Percentiles rank a stretch among this genome's conserved stretches.
Evolutionary conservation across 2,797 vertebrate genomes (phyloP).

Genomic region (Anisognathus igniventris): DNA sequence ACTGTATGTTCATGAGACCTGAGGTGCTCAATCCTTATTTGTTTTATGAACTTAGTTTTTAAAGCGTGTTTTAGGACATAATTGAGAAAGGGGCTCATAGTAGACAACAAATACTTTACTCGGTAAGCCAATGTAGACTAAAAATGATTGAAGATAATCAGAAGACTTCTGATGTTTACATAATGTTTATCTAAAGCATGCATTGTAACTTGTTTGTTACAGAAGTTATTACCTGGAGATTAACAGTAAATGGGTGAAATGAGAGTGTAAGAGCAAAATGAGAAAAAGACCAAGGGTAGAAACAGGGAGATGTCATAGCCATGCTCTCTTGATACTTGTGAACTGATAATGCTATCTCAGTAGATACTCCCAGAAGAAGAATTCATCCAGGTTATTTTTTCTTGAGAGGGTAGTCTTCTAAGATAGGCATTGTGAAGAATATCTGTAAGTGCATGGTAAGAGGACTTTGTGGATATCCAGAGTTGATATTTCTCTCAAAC

Average conservation of each 20-base stretch:
- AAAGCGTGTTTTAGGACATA: neutral
- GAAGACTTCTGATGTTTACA: neutral
- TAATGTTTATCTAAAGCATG: neutral
- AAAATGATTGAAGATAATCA: neutral
- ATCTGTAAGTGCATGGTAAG: neutral
- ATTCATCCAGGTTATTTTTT: conserved; percentile 26
- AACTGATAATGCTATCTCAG: neutral
- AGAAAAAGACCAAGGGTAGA: neutral
- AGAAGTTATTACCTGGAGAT: neutral
- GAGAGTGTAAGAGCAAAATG: neutral
- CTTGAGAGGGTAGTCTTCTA: neutral
- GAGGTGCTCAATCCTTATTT: neutral
- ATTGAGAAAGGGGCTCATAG: neutral
- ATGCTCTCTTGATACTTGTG: neutral
- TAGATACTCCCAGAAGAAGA: neutral
- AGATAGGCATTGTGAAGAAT: neutral
- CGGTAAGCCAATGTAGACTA: neutral
- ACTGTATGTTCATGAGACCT: neutral
- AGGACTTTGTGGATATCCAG: neutral
- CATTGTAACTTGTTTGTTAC: neutral
- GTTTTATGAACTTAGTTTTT: neutral
- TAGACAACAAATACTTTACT: neutral
- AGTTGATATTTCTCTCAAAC: neutral
- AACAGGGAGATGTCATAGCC: neutral
- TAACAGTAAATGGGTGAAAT: neutral